Evolutionary conservation across 1,140 invertebrate species (phyloP).

Genomic region (Macrosteles quadrilineatus): DNA sequence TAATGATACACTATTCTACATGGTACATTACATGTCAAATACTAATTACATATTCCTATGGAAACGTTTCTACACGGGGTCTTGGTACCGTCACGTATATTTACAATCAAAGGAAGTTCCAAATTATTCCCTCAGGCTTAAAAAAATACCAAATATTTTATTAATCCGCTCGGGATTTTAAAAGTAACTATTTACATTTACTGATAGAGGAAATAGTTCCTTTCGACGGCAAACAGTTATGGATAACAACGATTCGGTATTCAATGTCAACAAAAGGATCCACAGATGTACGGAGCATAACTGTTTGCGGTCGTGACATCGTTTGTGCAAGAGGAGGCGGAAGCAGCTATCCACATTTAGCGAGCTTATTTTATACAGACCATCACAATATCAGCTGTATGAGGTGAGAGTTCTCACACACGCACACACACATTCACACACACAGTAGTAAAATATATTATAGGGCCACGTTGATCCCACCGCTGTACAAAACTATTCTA

Average conservation of each 20-base stretch:
- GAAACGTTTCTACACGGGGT: conserved; percentile 10
- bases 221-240: conserved; percentile 7
- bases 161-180: conserved; percentile 8
- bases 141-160: conserved; percentile 23
- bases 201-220: background rate
- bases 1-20: conserved; percentile 5
- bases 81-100: conserved; percentile 27
- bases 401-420: conserved; percentile 29
- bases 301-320: conserved; percentile 5
- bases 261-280: background rate
- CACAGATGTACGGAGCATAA: background rate
- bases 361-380: conserved; percentile 30
- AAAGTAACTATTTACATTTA: conserved; percentile 26
- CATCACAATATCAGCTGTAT: conserved; percentile 35
- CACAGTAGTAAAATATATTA: conserved; percentile 23
- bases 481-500: conserved; percentile 26
- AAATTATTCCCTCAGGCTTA: conserved; percentile 5
- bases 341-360: conserved; percentile 20
- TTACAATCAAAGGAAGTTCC: conserved; percentile 21
- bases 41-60: conserved; percentile 21
- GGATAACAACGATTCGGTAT: background rate
- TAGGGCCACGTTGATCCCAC: conserved; percentile 20
- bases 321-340: conserved; percentile 13
- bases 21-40: conserved; percentile 19
- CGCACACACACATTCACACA: conserved; percentile 20